A percentile compares a stretch with the other conserved stretches of the same genome.
Conservation (phyloP, 2,113 vertebrate genomes). For the Callorhinus ursinus region DNA sequence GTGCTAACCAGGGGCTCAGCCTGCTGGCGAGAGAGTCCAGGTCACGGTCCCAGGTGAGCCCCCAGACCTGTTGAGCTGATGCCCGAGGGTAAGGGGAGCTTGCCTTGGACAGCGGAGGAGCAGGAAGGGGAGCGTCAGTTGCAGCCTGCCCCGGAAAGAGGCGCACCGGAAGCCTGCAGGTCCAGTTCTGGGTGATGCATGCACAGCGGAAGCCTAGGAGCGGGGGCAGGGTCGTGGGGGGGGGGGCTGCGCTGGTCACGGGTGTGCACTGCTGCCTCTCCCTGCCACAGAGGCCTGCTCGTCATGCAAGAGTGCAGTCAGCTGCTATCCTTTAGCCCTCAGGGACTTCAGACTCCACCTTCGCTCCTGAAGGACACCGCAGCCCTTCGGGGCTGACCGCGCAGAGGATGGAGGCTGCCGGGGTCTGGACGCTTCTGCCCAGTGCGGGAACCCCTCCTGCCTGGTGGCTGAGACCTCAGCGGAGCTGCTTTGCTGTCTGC, state of each 20-base stretch:
- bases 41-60: too few relatives aligned
- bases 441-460: accelerated
- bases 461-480: accelerated
- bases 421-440: accelerated
- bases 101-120: not conserved
- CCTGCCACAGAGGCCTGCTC: too few relatives aligned
- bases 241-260: accelerated
- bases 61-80: not conserved
- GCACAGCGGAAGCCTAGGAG: not conserved
- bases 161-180: accelerated
- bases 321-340: accelerated
- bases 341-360: not conserved
- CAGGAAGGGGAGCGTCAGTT: too few relatives aligned
- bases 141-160: too few relatives aligned
- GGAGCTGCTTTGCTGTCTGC: accelerated
- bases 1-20: not conserved
- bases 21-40: not conserved
- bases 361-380: accelerated
- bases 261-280: too few relatives aligned
- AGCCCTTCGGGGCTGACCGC: not conserved
- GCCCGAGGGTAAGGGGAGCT: not conserved
- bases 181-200: accelerated
- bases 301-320: accelerated
- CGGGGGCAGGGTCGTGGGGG: too few relatives aligned
- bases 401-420: accelerated